Percentiles rank a stretch among this genome's conserved stretches.
phyloP scores from a whole-genome alignment of 2,113 vertebrate genomes.

The Toxostoma redivivum region DNA sequence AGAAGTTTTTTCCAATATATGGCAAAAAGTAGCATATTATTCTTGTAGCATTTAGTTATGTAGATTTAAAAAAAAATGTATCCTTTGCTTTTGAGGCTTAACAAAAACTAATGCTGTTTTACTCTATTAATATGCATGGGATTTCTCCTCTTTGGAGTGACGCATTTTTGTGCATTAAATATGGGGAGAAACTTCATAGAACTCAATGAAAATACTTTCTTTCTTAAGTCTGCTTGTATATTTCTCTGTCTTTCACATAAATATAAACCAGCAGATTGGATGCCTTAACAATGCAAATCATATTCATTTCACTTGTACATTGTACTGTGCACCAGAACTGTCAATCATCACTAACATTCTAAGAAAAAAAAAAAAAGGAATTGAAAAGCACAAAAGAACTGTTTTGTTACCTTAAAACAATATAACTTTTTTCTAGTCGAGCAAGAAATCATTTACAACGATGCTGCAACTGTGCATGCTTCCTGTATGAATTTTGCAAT shows the following conservation, averaged over 20 bases:
- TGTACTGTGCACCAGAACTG: slow-evolving; percentile 91
- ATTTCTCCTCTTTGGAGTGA: slow-evolving; percentile 85
- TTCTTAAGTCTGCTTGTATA: slow-evolving; percentile 93
- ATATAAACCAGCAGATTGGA: slow-evolving; percentile 99
- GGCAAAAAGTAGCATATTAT: slow-evolving; percentile 96
- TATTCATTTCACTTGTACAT: slow-evolving; percentile 96
- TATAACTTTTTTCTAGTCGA: slow-evolving; percentile 83
- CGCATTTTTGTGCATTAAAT: slow-evolving; percentile 89
- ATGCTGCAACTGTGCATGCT: slow-evolving; percentile 82
- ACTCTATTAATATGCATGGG: slow-evolving; percentile 96
- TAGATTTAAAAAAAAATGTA: slow-evolving; percentile 90
- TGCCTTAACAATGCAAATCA: slow-evolving; percentile 99
- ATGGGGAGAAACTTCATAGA: slow-evolving; percentile 83
- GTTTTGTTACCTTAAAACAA: slow-evolving; percentile 87
- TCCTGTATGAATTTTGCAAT: slow-evolving; percentile 79
- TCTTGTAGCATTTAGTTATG: slow-evolving; percentile 94
- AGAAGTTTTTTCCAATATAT: slow-evolving; percentile 91
- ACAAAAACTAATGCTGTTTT: slow-evolving; percentile 87
- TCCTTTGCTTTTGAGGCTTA: slow-evolving; percentile 90
- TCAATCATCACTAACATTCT: slow-evolving; percentile 91
- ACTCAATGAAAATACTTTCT: slow-evolving; percentile 86
- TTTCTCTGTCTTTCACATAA: slow-evolving; percentile 91
- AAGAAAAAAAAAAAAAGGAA: slow-evolving; percentile 78
- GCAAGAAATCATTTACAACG: slow-evolving; percentile 78
- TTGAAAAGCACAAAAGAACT: slow-evolving; percentile 97